phyloP scores from a whole-genome alignment of 2,113 vertebrate genomes.

The Thamnaconus septentrionalis region DNA sequence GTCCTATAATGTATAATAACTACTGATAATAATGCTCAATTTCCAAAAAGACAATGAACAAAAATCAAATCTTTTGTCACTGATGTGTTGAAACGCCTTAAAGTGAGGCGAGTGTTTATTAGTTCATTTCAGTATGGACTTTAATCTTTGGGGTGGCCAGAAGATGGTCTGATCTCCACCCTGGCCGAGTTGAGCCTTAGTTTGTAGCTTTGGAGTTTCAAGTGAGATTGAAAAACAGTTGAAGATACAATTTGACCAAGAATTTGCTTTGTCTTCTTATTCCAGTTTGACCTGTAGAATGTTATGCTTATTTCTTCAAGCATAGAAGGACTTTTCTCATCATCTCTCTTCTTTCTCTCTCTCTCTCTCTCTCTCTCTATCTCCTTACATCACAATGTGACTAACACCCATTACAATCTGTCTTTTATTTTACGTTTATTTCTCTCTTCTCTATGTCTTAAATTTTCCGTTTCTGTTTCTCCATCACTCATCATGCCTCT shows the following conservation, averaged over 20 bases:
- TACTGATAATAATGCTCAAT: too few relatives aligned
- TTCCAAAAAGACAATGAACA: too few relatives aligned
- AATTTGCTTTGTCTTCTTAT: conserved; percentile 16
- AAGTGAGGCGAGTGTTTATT: too few relatives aligned
- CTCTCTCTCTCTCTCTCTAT: conserved; percentile 9
- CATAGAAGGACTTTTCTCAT: conserved; percentile 48
- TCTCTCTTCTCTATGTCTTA: not conserved
- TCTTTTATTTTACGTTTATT: conserved; percentile 1
- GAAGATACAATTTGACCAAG: conserved; percentile 31
- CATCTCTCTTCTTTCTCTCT: conserved; percentile 26
- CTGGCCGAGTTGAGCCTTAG: not conserved
- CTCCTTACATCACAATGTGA: conserved; percentile 43
- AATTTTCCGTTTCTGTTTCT: not conserved
- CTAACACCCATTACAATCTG: conserved; percentile 47
- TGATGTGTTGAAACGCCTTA: too few relatives aligned
- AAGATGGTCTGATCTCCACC: not conserved
- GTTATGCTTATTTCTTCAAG: conserved; percentile 55
- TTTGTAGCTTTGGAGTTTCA: not conserved
- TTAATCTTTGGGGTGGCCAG: too few relatives aligned
- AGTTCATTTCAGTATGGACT: too few relatives aligned
- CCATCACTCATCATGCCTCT: too few relatives aligned
- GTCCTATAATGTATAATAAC: too few relatives aligned
- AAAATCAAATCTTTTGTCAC: too few relatives aligned
- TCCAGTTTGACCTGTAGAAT: conserved; percentile 17
- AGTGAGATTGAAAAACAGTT: conserved; percentile 3